These are phyloP conservation scores for Pelagia noctiluca DNA, from an alignment of 30 jellyfish, hydroid and myxozoan species.

Conservation along the genomic window DNA sequence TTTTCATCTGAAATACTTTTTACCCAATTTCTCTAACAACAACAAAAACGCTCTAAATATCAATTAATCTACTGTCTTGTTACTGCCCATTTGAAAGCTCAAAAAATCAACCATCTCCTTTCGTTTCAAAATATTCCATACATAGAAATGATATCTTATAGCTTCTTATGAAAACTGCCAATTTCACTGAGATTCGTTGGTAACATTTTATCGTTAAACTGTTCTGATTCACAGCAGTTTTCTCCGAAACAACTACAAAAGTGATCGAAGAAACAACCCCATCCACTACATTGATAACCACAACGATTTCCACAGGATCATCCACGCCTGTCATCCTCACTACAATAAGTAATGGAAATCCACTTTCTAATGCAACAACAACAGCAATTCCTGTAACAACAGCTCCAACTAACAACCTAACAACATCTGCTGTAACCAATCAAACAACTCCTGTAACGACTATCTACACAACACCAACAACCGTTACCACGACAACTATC, in stretches of 20 bases:
- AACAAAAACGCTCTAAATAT: no score
- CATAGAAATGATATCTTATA: no score
- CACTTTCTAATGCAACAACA: slow-evolving; percentile 36
- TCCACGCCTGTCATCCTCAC: slow-evolving; percentile 47
- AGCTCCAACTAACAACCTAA: neutral
- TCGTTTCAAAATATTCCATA: no score
- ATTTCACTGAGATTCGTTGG: neutral
- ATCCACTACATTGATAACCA: slow-evolving; percentile 43
- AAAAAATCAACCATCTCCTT: no score
- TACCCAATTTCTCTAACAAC: no score
- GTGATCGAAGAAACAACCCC: slow-evolving; percentile 57
- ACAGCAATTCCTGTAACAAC: slow-evolving; percentile 17
- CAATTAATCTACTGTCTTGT: no score
- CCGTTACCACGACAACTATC: slow-evolving; percentile 63
- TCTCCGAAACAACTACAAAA: slow-evolving; percentile 68
- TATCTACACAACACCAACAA: slow-evolving; percentile 49
- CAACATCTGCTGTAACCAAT: slow-evolving; percentile 16
- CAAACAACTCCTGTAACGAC: slow-evolving; percentile 50
- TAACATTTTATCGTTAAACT: neutral
- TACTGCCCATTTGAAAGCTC: no score
- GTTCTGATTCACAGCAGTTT: neutral
- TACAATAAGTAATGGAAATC: slow-evolving; percentile 47
- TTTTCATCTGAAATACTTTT: no score
- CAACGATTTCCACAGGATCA: slow-evolving; percentile 57
- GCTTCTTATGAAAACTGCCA: neutral